Conservation (phyloP, 2,113 vertebrate species). For the Heterotis niloticus region DNA sequence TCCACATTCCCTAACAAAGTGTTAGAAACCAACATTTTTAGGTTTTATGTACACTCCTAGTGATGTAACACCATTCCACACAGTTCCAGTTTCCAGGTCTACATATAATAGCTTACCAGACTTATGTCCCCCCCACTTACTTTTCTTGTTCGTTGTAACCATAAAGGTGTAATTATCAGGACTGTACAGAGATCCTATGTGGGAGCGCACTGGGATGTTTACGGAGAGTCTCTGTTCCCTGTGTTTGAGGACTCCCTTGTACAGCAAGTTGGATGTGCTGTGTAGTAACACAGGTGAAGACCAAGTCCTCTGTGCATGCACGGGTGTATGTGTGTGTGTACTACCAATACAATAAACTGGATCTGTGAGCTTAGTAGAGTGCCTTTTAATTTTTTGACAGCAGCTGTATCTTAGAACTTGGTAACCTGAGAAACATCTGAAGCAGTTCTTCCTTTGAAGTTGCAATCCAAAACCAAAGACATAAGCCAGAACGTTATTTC, state of each 20-base stretch:
- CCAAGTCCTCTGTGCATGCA: background rate
- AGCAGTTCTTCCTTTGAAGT: too few relatives aligned
- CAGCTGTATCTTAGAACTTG: background rate
- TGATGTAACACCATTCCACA: background rate
- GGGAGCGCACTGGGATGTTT: background rate
- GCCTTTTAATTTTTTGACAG: conserved; percentile 19
- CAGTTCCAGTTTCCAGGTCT: background rate
- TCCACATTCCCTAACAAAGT: background rate
- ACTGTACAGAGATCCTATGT: background rate
- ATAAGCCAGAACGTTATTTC: too few relatives aligned
- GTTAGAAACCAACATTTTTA: conserved; percentile 17
- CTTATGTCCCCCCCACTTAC: background rate
- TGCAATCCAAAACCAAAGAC: too few relatives aligned
- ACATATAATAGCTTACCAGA: conserved; percentile 6
- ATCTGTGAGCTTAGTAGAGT: conserved; percentile 37
- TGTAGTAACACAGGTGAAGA: background rate
- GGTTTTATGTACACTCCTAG: background rate
- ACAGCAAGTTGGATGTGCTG: background rate
- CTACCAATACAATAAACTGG: conserved; percentile 63
- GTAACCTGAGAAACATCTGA: too few relatives aligned
- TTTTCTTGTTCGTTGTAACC: background rate
- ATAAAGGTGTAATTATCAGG: conserved; percentile 1
- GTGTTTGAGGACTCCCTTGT: background rate
- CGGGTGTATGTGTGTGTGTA: conserved; percentile 36
- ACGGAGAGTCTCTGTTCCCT: background rate